A percentile compares a stretch with the other conserved stretches of the same genome.
Conservation (phyloP, 64 coral and sea anemone species). For the Anthopleura sola region DNA sequence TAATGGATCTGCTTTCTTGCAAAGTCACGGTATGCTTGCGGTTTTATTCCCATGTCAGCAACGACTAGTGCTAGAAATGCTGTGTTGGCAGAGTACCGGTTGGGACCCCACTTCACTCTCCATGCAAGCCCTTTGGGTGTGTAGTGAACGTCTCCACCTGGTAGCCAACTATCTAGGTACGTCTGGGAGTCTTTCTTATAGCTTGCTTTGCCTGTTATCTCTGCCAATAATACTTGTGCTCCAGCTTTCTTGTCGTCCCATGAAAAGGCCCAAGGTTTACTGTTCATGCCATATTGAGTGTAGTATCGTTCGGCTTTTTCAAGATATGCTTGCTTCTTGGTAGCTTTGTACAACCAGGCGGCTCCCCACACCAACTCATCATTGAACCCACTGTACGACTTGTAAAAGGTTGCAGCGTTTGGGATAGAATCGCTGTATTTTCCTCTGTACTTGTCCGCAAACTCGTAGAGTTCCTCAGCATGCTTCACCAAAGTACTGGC, state of each 20-base stretch:
- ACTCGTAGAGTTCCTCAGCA: conserved; percentile 72
- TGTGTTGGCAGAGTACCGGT: conserved; percentile 83
- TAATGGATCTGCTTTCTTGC: conserved; percentile 65
- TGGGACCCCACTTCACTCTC: conserved; percentile 69
- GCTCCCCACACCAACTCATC: conserved; percentile 92
- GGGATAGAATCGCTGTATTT: conserved; percentile 71
- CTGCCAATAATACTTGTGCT: conserved; percentile 63
- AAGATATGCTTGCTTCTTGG: conserved; percentile 38
- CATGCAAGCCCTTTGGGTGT: conserved; percentile 91
- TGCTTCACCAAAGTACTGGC: conserved; percentile 43
- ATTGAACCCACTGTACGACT: conserved; percentile 53
- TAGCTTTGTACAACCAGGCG: conserved; percentile 75
- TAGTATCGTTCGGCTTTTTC: conserved; percentile 72
- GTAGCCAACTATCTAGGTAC: conserved; percentile 71
- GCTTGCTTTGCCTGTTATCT: conserved; percentile 53
- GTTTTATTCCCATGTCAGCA: conserved; percentile 53
- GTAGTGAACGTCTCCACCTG: conserved; percentile 53
- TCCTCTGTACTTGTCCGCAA: conserved; percentile 82
- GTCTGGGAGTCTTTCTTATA: conserved; percentile 37
- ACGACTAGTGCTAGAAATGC: conserved; percentile 86
- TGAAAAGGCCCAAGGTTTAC: conserved; percentile 71
- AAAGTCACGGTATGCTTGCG: conserved; percentile 41
- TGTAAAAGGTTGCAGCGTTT: conserved; percentile 52
- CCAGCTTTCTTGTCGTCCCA: conserved; percentile 93
- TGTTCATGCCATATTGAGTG: conserved; percentile 39